Evolutionary conservation across 2,113 vertebrate species (phyloP).

Genomic region (Thermophis baileyi): DNA sequence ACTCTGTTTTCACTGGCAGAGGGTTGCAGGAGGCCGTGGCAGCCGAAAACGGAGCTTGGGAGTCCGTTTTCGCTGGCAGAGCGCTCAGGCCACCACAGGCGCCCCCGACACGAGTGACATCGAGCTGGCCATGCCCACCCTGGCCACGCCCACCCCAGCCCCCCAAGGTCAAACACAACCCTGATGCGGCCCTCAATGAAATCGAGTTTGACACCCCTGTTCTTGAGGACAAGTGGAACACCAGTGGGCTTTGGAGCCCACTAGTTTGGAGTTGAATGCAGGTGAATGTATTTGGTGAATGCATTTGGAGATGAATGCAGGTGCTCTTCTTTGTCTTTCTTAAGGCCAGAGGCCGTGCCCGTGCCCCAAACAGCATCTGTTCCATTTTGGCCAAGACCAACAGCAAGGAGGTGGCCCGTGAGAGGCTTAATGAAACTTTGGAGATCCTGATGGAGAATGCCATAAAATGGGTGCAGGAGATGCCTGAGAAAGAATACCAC

Average conservation of each 20-base stretch:
- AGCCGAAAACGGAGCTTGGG: too few relatives aligned
- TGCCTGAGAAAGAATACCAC: slow-evolving; percentile 67
- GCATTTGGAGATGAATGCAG: not conserved
- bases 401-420: slow-evolving; percentile 76
- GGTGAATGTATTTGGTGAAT: not conserved
- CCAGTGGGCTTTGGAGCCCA: not conserved
- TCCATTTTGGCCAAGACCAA: slow-evolving; percentile 77
- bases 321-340: not conserved
- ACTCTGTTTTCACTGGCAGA: too few relatives aligned
- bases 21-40: too few relatives aligned
- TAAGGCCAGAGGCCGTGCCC: slow-evolving; percentile 86
- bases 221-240: not conserved
- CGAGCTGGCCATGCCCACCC: too few relatives aligned
- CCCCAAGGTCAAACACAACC: too few relatives aligned
- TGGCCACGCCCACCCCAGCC: too few relatives aligned
- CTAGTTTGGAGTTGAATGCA: not conserved
- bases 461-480: slow-evolving; percentile 73
- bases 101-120: too few relatives aligned
- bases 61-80: too few relatives aligned
- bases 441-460: slow-evolving; percentile 77
- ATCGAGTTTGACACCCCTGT: too few relatives aligned
- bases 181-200: too few relatives aligned
- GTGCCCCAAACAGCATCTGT: slow-evolving; percentile 79
- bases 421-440: slow-evolving; percentile 77
- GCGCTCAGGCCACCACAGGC: too few relatives aligned